Evolutionary conservation across 2,113 vertebrate genomes (phyloP).

Genomic region (Gallinago media): DNA sequence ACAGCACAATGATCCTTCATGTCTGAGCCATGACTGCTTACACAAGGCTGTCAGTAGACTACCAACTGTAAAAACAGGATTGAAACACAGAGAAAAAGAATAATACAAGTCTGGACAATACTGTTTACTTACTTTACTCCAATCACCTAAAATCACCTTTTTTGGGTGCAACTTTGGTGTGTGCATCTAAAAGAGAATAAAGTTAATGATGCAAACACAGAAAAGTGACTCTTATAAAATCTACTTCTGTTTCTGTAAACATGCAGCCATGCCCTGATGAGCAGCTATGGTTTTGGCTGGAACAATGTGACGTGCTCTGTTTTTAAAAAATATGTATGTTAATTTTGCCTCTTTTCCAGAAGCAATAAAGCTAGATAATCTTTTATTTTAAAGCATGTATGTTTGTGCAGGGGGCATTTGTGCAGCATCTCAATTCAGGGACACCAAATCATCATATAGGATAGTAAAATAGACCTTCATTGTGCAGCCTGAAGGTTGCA

Average conservation of each 20-base stretch:
- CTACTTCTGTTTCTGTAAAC: background rate
- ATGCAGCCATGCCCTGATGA: fast-evolving
- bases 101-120: background rate
- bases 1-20: background rate
- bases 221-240: background rate
- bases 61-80: background rate
- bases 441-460: background rate
- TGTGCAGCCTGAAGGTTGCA: background rate
- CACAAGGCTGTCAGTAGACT: background rate
- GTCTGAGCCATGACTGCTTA: background rate
- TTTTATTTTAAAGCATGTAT: background rate
- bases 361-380: background rate
- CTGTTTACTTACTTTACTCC: background rate
- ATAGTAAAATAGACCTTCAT: background rate
- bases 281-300: background rate
- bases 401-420: background rate
- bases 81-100: background rate
- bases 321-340: background rate
- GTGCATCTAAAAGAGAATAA: background rate
- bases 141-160: background rate
- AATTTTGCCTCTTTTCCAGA: background rate
- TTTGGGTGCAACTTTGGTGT: background rate
- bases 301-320: background rate
- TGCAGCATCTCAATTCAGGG: background rate
- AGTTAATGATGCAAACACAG: background rate